These are phyloP conservation scores for Oryctolagus cuniculus DNA, from an alignment of 2,113 vertebrate genomes.

Conservation along the genomic window DNA sequence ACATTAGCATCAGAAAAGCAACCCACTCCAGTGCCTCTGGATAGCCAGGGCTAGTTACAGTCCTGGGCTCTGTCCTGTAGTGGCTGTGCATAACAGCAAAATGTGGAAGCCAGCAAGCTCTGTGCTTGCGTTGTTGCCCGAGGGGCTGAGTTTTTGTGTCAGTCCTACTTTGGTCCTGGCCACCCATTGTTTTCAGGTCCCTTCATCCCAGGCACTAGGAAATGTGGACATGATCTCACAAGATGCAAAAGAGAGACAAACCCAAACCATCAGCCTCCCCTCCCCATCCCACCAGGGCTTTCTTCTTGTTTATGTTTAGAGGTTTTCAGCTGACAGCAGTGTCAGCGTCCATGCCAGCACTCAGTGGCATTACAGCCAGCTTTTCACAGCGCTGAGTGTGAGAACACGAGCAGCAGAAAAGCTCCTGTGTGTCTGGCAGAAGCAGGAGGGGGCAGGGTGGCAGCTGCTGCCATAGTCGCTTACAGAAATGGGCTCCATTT, in stretches of 20 bases:
- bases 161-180: background rate
- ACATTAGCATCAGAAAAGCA: constrained; percentile 74
- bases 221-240: background rate
- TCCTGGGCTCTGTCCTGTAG: background rate
- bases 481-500: constrained; percentile 2
- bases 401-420: constrained; percentile 19
- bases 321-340: constrained; percentile 60
- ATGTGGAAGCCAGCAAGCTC: background rate
- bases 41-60: background rate
- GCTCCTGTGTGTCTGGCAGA: constrained; percentile 45
- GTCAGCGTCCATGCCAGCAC: constrained; percentile 47
- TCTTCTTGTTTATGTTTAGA: constrained; percentile 71
- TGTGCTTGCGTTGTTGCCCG: background rate
- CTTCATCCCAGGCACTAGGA: background rate
- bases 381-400: constrained; percentile 55
- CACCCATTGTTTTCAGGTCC: background rate
- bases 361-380: constrained; percentile 38
- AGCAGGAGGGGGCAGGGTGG: background rate
- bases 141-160: background rate
- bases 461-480: constrained; percentile 18
- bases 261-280: background rate
- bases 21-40: background rate
- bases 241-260: constrained; percentile 1
- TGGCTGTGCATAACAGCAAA: constrained; percentile 45
- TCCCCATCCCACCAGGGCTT: background rate